Evolutionary conservation across 2,888 invertebrate species (phyloP), one percentile per base, ranked within the genome.

Genomic region (Drosophila atripex): DNA sequence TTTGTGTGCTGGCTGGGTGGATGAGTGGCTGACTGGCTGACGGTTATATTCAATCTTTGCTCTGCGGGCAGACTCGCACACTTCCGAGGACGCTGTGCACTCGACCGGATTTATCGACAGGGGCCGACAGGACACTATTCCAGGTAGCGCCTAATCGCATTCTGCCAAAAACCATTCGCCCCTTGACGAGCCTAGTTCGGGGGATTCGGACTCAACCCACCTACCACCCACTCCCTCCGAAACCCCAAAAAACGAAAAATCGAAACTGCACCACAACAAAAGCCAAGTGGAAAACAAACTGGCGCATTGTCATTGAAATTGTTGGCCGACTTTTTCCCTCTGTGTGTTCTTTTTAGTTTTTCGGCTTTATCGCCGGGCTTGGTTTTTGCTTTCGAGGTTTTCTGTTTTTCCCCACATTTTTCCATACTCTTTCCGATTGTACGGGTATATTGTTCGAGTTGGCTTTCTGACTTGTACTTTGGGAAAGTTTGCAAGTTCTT

Each of bases 231-330:
- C 21, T 23, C 0, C 21, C 21, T 4, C 0, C 21, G 0, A 23
- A 21, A 21, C 9, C 28, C 28, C 9, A 47, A 56, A 47, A 32
- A 35, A 25, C 12, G 6, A 46, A 30, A 25, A 60, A 43, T 41
- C 21, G 50, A 38, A 64, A 51, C 52, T 64, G 64, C 61, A 59
- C 57, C 66, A 32, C 57, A 59, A 52, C 46, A 46, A 71, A 57
- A 70, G 56, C 53, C 35, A 56, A 55, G 47, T 54, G 52, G 57
- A 28, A 21, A 51, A 70, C 69, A 70, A 70, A 70, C 70, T 66
- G 59, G 54, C 56, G 71, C 71, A 70, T 70, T 71, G 69, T 71
- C 71, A 70, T 57, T 61, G 71, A 58, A 69, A 63, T 64, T 68
- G 63, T 64, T 70, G 71, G 54, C 71, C 41, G 46, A 46, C 53